Conservation (phyloP, 92 coral and sea anemone genomes). For the Blastomussa wellsi region DNA sequence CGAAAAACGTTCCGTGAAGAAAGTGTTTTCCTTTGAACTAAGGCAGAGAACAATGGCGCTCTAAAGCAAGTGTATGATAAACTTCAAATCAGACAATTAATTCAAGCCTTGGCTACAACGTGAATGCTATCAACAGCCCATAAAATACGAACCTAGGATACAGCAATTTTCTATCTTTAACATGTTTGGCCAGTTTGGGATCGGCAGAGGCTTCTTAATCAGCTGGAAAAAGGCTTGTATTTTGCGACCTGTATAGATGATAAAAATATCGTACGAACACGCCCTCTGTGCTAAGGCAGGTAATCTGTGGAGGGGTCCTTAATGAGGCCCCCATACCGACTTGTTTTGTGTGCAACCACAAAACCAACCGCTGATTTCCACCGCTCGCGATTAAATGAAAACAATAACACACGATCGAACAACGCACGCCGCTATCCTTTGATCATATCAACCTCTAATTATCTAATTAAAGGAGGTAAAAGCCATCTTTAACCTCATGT, state of each 20-base stretch:
- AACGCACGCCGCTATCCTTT: conserved; percentile 43
- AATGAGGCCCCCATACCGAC: conserved; percentile 34
- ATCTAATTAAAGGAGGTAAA: conserved; percentile 35
- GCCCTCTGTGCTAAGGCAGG: conserved; percentile 11
- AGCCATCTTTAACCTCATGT: conserved; percentile 17
- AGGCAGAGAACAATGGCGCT: neutral
- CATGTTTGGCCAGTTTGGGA: neutral
- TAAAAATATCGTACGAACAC: conserved; percentile 16
- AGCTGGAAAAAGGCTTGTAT: neutral
- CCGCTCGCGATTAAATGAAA: conserved; percentile 32
- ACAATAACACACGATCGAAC: conserved; percentile 24
- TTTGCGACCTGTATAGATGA: neutral
- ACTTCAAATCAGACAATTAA: neutral
- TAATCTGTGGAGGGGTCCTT: conserved; percentile 20
- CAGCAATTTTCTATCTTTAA: neutral
- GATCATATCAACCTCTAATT: conserved; percentile 44
- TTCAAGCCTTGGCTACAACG: neutral
- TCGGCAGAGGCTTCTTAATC: neutral
- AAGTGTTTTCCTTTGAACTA: neutral
- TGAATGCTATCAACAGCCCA: neutral
- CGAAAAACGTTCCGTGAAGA: too few species aligned
- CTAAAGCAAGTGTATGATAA: neutral
- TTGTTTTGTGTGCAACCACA: conserved; percentile 44
- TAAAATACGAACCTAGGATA: conserved; percentile 9
- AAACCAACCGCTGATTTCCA: conserved; percentile 30